Percentiles rank a stretch among this genome's conserved stretches.
Evolutionary conservation across 1,140 invertebrate genomes (phyloP).

Genomic region (Orius insidiosus): DNA sequence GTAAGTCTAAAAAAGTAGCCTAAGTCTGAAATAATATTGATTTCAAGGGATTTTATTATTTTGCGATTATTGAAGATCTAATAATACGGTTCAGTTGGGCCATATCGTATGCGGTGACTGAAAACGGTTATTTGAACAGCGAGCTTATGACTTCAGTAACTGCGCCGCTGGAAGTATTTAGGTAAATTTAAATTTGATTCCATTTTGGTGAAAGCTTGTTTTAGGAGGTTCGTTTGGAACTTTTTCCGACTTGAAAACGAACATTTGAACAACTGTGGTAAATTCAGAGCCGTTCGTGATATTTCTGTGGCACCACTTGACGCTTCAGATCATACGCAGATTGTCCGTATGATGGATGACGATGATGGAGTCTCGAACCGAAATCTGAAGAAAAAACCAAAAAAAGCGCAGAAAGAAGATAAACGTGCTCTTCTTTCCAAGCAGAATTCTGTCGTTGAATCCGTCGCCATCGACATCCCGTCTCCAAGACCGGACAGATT

Average conservation of each 20-base stretch:
- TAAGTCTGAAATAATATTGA: not conserved
- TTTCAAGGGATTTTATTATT: constrained; percentile 81
- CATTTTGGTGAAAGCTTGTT: constrained; percentile 17
- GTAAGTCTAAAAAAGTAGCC: constrained; percentile 26
- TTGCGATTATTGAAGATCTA: constrained; percentile 92
- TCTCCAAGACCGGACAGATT: no score
- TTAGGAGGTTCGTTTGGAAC: constrained; percentile 95
- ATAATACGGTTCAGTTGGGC: constrained; percentile 89
- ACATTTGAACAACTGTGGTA: constrained; percentile 98
- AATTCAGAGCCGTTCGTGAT: constrained; percentile 94
- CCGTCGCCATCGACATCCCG: no score
- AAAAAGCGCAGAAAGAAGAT: no score
- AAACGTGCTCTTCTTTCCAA: not conserved
- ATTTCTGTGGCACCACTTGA: constrained; percentile 95
- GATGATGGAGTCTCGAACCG: constrained; percentile 40
- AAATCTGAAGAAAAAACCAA: not conserved
- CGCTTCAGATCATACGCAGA: constrained; percentile 56
- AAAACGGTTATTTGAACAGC: constrained; percentile 56
- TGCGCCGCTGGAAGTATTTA: constrained; percentile 86
- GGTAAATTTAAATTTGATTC: constrained; percentile 33
- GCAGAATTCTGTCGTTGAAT: constrained; percentile 7
- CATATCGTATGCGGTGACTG: constrained; percentile 67
- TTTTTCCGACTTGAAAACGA: constrained; percentile 99
- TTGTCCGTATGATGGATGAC: constrained; percentile 58
- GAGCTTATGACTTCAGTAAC: constrained; percentile 81